A percentile compares a stretch with the other conserved stretches of the same genome.
Evolutionary conservation across 2,113 vertebrate species (phyloP).

Genomic region (Oophaga pumilio): DNA sequence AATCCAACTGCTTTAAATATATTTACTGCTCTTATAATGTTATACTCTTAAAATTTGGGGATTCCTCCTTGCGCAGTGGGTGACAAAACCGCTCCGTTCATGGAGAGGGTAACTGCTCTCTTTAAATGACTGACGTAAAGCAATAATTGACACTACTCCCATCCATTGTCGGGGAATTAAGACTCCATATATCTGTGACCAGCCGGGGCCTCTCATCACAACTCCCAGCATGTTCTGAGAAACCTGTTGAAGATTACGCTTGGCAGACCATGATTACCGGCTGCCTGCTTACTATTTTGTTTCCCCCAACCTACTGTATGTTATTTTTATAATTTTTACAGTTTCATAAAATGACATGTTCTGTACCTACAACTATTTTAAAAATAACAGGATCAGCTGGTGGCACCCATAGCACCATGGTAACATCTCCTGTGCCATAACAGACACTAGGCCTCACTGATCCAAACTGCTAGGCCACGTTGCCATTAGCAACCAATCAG

Average conservation of each 20-base stretch:
- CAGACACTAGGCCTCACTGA: background rate
- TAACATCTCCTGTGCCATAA: background rate
- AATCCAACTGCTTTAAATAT: no score
- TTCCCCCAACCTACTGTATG: background rate
- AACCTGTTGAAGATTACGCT: no score
- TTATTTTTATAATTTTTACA: background rate
- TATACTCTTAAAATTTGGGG: no score
- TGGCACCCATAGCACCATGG: slow-evolving; percentile 7
- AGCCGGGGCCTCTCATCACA: background rate
- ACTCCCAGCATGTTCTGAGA: background rate
- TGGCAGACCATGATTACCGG: background rate
- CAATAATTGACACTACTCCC: background rate
- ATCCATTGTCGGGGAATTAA: no score
- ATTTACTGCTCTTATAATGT: no score
- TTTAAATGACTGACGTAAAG: background rate
- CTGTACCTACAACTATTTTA: background rate
- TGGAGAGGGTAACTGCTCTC: background rate
- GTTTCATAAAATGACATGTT: background rate
- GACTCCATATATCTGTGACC: no score
- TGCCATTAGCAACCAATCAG: background rate
- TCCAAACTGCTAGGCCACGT: background rate
- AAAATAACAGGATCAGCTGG: background rate
- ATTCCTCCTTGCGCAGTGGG: no score
- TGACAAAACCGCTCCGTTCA: no score
- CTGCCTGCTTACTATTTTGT: no score